Base-by-base conservation (phyloP, 2,113 vertebrate genomes). In the Thunnus maccoyii region DNA sequence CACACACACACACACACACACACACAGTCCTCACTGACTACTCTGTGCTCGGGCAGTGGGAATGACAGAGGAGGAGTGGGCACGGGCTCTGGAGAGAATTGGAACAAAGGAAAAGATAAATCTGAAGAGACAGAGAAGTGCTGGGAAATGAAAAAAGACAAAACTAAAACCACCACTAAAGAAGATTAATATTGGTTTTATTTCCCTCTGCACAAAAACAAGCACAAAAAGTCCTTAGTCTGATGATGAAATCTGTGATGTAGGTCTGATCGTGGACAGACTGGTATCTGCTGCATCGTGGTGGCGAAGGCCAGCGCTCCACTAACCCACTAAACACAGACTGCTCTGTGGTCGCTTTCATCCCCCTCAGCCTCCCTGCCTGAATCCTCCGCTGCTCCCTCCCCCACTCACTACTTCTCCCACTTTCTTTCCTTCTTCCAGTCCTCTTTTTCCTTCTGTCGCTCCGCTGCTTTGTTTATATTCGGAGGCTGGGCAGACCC, bases 311-410 rank as follows among this genome's bases (percentile, higher is more conserved):
- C 81, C 83, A 67, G 65, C 68, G 74, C 80, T 90, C 89, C 89
- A 86, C 88, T 90, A 92, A 92, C 88, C 92, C 91, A 90, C 92
- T 92, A 91, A 93, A 89, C 87, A 90, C 89, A 93, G 88, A 84
- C 89, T 85, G 61, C 85, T 87, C 78, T 89, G 92, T 82, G 91
- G 93, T 84, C 2, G 57, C 91, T 90, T 89, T 91, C 88, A 90
- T 92, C 91, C 79, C 62, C 62, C 72, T 82, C 82, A 48, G 62
- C 68, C 71, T 83, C 68, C 70, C 76, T 57, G 57, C 61, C 76
- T 25, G 62, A 77, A 62, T 62, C 74, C 55, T 79, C 46, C 57
- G 1, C 56, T 16, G 57, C 60, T n/a, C 47, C 72, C 72, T 70
- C 68, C 66, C 56, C 69, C 72, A 80, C 58, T 65, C 50, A 75